Evolutionary conservation across 2,888 invertebrate species (phyloP).

Genomic region (Microdon myrmicae): DNA sequence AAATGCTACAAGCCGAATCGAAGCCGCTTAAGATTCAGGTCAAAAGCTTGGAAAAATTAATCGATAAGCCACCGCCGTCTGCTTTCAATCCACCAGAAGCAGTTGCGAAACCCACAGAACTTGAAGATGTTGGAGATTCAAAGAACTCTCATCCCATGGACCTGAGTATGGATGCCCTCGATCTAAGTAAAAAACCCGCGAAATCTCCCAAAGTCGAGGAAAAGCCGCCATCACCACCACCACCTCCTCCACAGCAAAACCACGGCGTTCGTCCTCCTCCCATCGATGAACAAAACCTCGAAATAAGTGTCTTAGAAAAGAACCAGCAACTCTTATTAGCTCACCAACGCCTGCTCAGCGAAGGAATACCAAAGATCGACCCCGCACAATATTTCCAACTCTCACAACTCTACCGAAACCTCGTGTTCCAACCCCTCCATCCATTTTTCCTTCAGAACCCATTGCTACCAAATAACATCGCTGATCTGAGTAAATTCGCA

Average conservation of each 20-base stretch:
- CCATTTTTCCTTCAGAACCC: conserved; percentile 75
- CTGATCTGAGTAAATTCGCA: conserved; percentile 72
- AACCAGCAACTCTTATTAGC: conserved; percentile 72
- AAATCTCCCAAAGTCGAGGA: conserved; percentile 53
- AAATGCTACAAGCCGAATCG: conserved; percentile 63
- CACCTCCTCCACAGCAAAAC: neutral
- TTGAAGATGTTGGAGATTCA: conserved; percentile 64
- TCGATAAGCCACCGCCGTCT: conserved; percentile 58
- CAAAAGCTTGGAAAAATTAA: conserved; percentile 74
- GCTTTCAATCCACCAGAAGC: conserved; percentile 65
- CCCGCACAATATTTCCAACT: conserved; percentile 71
- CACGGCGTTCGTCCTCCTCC: conserved; percentile 1
- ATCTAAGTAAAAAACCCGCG: conserved; percentile 81
- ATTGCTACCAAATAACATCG: conserved; percentile 67
- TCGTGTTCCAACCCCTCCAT: conserved; percentile 71
- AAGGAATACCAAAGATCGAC: conserved; percentile 72
- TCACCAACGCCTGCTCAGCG: conserved; percentile 76
- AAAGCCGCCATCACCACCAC: conserved; percentile 17
- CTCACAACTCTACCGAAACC: conserved; percentile 71
- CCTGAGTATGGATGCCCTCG: conserved; percentile 81
- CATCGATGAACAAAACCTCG: conserved; percentile 53
- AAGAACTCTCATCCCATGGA: conserved; percentile 72
- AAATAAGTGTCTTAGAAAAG: conserved; percentile 68
- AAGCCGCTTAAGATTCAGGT: conserved; percentile 72
- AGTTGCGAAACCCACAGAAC: conserved; percentile 68